Evolutionary conservation across 2,797 vertebrate genomes (phyloP).

Genomic region (Sebastes oblongus): DNA sequence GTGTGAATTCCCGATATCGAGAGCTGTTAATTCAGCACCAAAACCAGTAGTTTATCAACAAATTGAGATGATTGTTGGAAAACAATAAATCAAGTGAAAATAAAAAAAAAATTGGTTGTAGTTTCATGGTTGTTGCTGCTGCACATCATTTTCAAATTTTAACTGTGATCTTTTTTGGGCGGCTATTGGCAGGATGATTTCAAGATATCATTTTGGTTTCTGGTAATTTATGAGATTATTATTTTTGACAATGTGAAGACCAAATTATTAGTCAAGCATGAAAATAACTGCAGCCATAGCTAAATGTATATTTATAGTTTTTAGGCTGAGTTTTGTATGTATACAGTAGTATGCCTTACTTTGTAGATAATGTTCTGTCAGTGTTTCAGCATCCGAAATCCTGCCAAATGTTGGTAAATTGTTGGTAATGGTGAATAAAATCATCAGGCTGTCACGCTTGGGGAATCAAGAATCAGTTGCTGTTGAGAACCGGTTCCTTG

Average conservation of each 20-base stretch:
- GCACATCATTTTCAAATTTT: background rate
- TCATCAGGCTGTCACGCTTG: too few species aligned
- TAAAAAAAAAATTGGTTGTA: background rate
- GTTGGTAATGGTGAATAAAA: too few species aligned
- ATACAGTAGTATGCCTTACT: background rate
- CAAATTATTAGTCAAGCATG: slow-evolving; percentile 3
- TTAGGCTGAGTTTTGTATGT: background rate
- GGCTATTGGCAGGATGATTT: background rate
- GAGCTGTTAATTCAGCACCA: slow-evolving; percentile 22
- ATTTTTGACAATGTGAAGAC: background rate
- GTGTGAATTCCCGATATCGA: slow-evolving; percentile 43
- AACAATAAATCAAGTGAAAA: slow-evolving; percentile 28
- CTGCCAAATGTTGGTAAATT: too few species aligned
- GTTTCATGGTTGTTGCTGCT: background rate
- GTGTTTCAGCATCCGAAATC: background rate
- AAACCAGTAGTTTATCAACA: slow-evolving; percentile 24
- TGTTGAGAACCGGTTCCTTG: too few species aligned
- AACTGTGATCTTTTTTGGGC: background rate
- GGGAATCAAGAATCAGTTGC: too few species aligned
- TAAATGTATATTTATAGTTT: background rate
- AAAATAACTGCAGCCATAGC: background rate
- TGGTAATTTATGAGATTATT: slow-evolving; percentile 3
- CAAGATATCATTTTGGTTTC: slow-evolving; percentile 14
- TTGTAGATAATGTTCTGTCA: background rate
- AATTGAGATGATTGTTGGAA: slow-evolving; percentile 12